Base-by-base conservation (phyloP, 2,888 invertebrate species). In the Coelogynopora nodosa region DNA sequence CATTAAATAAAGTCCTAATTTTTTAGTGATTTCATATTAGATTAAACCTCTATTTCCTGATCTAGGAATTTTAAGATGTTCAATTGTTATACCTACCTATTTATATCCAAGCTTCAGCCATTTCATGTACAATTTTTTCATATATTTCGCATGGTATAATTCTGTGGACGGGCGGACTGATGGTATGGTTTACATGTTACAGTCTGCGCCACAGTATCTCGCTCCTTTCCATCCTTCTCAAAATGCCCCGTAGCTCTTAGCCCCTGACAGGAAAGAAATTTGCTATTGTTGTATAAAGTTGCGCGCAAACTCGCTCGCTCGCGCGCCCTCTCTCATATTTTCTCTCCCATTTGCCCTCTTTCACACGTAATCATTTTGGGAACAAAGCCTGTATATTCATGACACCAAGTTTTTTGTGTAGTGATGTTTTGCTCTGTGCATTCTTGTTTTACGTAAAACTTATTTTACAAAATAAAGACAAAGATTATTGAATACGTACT, bases 321-420 rank as follows among this genome's bases (percentile, higher is more conserved):
- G n/a, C n/a, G 74, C 18, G 74, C 74, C 5, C 74, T 74, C 74
- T 74, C 74, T 74, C 27, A 13, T 26, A 13, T 74, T 26, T 26
- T 74, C 74, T 23, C 74, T 74, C 23, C 74, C 23, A 5, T 74
- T 5, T 2, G 23, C 23, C 74, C 74, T 74, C 23, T 74, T 23
- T 13, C 74, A 74, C 74, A 23, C 23, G 74, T 74, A 74, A 74
- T 74, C 74, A 74, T 74, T 74, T 74, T 74, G 74, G 74, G 74
- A 74, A 74, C 74, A 74, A 74, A 74, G 74, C 74, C 74, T 74
- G 74, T 74, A 74, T 74, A 74, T 74, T 74, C 74, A 74, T 74
- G 74, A 74, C 74, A 74, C 74, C 74, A 74, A 74, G 74, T 74
- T 74, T 49, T 74, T 74, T 74, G 74, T 74, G 74, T 74, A 74